Base-by-base conservation (phyloP, 1,140 invertebrate species). In the Bicyclus anynana region DNA sequence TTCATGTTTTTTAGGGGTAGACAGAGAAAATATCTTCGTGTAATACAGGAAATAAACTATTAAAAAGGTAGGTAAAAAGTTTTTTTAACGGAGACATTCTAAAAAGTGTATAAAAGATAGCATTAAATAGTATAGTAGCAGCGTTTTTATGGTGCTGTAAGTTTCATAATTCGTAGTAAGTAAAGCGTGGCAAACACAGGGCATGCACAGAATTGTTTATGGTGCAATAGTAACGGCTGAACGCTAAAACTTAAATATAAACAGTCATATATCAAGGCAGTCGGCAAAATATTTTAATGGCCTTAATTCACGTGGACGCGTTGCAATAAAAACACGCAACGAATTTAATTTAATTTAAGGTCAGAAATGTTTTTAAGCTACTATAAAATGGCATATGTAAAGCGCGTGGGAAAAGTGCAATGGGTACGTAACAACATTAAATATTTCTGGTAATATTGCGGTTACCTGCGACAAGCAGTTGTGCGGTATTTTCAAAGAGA, bases 361-460 rank as follows among this genome's bases (percentile, higher is more conserved):
- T 67, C 69, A 72, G 69, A 79, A 78, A 73, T 72, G 71, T 56
- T 71, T 76, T 76, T 70, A 68, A 69, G 62, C 62, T 52, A 53
- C 59, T 69, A 51, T 72, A 69, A 74, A 82, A 72, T 47, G 64
- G 69, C 72, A 72, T 75, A 72, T 69, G 65, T 70, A 70, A 73
- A 74, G 74, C 71, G 68, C 62, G 67, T 57, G 68, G 54, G 67
- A 62, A 61, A 62, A 72, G 68, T 74, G 72, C 71, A 72, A 72
- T 70, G 66, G 73, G 67, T 65, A 64, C 65, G 71, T 67, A 79
- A 75, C 65, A 72, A 77, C 74, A 72, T 80, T 80, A 78, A 80
- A 83, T 85, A 81, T 85, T 81, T 81, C 67, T 67, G 73, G 74
- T 81, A 72, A 84, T 76, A 80, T 77, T 77, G 82, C 75, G 76